Base-by-base conservation (phyloP, 2,888 invertebrate genomes). In the Meandrusa payeni region DNA sequence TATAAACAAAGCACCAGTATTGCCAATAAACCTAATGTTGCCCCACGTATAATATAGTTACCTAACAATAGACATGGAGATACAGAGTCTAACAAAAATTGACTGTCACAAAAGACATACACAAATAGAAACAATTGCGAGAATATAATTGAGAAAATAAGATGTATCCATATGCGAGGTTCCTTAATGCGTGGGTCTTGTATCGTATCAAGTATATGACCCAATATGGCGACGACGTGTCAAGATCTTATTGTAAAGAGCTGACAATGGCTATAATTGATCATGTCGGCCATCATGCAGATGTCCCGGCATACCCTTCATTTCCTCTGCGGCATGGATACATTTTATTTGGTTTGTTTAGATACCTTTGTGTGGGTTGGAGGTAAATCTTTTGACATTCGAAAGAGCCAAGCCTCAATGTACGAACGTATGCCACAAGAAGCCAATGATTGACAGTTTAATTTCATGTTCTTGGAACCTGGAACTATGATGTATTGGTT, bases 221-320 rank as follows among this genome's bases (percentile, higher is more conserved):
- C 73, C 73, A 76, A 75, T 67, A 73, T 63, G 69, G 66, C 65
- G 74, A 63, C 73, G 72, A 76, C 69, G 66, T 69, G 73, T 68
- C 68, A 64, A 57, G 72, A 64, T 64, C 57, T 66, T 67, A 73
- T 77, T 80, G 76, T 79, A 58, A 63, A 64, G 48, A 48, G 43
- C 48, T 64, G 60, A 85, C 85, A 86, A 85, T 76, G 54, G 59
- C 59, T 62, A 76, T 85, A 86, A 86, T 85, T 82, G 83, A 85
- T 85, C 76, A 76, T 61, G 65, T 66, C 72, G 63, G 10, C 59
- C 54, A 60, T 67, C 69, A 65, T 66, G 69, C 82, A 83, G 81
- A 82, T 81, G 83, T 58, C 61, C 59, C 62, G 64, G 66, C 73
- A 67, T 71, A 69, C 67, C 69, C 69, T 71, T 71, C 68, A 66